These are phyloP conservation scores for Premnoplex brunnescens DNA, from an alignment of 2,797 vertebrate genomes.

Conservation along the genomic window DNA sequence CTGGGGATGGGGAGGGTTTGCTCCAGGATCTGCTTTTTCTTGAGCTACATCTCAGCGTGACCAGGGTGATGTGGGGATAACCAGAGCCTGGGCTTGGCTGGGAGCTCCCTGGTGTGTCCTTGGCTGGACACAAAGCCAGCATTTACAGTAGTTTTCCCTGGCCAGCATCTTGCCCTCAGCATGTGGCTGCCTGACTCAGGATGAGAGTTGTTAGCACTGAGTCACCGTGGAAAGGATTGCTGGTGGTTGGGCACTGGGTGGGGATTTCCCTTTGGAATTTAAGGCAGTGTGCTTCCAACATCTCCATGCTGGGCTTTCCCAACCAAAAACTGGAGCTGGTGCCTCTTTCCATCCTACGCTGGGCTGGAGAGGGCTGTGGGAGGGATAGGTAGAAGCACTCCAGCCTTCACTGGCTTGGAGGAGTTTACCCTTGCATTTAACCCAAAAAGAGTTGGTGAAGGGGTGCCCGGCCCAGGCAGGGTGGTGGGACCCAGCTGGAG, in stretches of 20 bases:
- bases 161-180: constrained; percentile 15
- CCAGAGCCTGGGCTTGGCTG: neutral
- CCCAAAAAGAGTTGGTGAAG: neutral
- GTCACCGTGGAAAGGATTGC: constrained; percentile 33
- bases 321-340: neutral
- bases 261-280: constrained; percentile 32
- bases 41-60: neutral
- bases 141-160: neutral
- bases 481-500: neutral
- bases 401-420: accelerated
- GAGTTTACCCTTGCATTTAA: neutral
- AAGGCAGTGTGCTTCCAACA: neutral
- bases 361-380: neutral
- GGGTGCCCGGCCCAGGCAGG: neutral
- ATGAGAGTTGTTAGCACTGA: neutral
- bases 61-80: neutral
- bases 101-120: constrained; percentile 9
- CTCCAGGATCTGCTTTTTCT: accelerated
- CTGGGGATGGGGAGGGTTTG: neutral
- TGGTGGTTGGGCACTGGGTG: neutral
- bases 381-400: neutral
- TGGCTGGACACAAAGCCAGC: neutral
- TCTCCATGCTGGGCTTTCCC: neutral
- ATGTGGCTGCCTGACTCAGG: neutral
- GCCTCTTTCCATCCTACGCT: accelerated